Base-by-base conservation (phyloP, 2,888 invertebrate genomes). In the Meteorus colon region DNA sequence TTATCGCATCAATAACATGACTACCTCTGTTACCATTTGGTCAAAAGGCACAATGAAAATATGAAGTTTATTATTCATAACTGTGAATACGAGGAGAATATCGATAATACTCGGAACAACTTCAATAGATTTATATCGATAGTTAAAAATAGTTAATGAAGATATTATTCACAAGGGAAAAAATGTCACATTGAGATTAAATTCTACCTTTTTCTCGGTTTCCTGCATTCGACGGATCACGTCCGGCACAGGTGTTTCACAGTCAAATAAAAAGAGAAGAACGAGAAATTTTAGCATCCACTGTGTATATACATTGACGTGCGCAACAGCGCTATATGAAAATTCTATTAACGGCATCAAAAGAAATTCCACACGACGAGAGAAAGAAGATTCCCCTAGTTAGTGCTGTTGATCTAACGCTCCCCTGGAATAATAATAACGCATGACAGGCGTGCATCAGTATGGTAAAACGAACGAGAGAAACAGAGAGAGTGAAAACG, bases 261-360 rank as follows among this genome's bases (percentile, higher is more conserved):
- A 27, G 34, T 48, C 66, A 74, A 72, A 45, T 31, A 31, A 62
- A 62, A 55, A 29, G 19, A 41, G 72, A 71, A 60, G 68, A 75
- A 27, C 31, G 63, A 73, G 45, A 31, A 73, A 41, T 72, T 63
- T 60, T 71, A 19, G n/a, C 48, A 48, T 48, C 6, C 5, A 48
- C n/a, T 48, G 4, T 48, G n/a, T 48, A 55, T 55, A 24, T 19
- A 19, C 19, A 55, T n/a, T 72, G 73, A 76, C 74, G 70, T 59
- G 73, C 63, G 73, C 75, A 45, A 78, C 76, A 73, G 74, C 71
- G 70, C 78, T 78, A 77, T 81, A 80, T 78, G 81, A 80, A 82
- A 82, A 80, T 82, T 82, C 82, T 82, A 81, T 82, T 80, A 80
- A 78, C 80, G 82, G 75, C 80, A 81, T 82, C 82, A 82, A 82